Percentiles rank a stretch among this genome's conserved stretches.
Conservation (phyloP, 2,888 invertebrate genomes). For the Scaeva pyrastri region DNA sequence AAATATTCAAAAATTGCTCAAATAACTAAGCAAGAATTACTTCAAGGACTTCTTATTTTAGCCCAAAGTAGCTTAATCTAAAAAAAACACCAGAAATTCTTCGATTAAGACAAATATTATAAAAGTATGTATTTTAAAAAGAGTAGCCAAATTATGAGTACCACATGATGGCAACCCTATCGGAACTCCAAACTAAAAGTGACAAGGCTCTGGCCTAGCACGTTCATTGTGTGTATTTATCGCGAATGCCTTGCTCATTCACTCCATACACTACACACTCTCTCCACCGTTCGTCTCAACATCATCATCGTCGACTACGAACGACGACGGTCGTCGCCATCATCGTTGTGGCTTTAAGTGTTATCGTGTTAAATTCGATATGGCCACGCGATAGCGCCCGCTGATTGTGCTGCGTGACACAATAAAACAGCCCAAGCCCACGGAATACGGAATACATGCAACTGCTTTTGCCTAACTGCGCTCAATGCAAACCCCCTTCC, state of each 20-base stretch:
- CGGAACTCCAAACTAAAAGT: constrained; percentile 21
- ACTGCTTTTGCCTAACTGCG: constrained; percentile 6
- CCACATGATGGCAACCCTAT: background rate
- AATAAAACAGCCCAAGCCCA: constrained; percentile 63
- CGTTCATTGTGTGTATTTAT: constrained; percentile 48
- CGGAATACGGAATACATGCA: constrained; percentile 61
- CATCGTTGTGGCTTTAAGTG: constrained; percentile 49
- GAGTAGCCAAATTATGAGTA: no score
- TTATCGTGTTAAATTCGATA: constrained; percentile 74
- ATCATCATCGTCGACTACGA: background rate
- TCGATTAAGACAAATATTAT: no score
- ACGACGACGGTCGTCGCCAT: no score
- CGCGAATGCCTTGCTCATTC: constrained; percentile 30
- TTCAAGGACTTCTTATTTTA: no score
- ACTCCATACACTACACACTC: constrained; percentile 14
- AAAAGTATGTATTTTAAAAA: no score
- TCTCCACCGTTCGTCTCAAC: background rate
- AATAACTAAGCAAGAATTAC: background rate
- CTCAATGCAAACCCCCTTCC: constrained; percentile 16
- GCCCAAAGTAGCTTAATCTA: constrained; percentile 1
- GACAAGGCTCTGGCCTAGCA: constrained; percentile 56
- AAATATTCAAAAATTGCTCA: no score
- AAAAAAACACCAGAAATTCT: background rate
- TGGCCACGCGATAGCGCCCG: constrained; percentile 68
- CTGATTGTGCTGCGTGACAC: constrained; percentile 68